Conservation (phyloP, 2,113 vertebrate species). For the Colossoma macropomum region DNA sequence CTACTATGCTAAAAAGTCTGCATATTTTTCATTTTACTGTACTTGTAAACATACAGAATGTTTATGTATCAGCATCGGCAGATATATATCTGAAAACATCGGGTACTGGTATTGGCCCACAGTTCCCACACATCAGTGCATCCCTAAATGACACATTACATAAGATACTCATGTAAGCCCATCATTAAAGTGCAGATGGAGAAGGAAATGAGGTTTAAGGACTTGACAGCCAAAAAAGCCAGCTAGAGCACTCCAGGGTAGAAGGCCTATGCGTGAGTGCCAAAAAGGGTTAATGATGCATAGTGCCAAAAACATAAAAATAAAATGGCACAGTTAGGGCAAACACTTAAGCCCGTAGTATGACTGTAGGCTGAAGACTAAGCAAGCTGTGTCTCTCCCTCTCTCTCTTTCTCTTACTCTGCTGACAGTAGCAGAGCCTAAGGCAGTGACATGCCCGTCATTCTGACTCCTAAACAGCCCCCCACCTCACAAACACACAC, state of each 20-base stretch:
- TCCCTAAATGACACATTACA: neutral
- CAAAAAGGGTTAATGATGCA: constrained; percentile 31
- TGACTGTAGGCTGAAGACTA: constrained; percentile 18
- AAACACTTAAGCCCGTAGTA: constrained; percentile 11
- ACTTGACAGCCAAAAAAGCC: neutral
- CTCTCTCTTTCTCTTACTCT: constrained; percentile 5
- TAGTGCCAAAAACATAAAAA: constrained; percentile 9
- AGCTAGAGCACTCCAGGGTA: neutral
- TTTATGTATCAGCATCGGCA: too few species aligned
- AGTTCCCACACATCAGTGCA: neutral
- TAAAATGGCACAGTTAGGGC: constrained; percentile 8
- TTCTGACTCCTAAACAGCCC: neutral
- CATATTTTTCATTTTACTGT: too few species aligned
- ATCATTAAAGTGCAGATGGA: neutral
- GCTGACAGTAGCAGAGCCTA: constrained; percentile 37
- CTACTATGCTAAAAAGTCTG: too few species aligned
- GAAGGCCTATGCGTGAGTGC: neutral
- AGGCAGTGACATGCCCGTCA: constrained; percentile 10
- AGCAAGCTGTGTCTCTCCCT: constrained; percentile 10
- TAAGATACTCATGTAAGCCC: neutral
- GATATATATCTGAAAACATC: too few species aligned
- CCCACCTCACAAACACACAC: constrained; percentile 29
- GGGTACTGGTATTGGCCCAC: neutral
- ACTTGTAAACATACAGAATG: too few species aligned
- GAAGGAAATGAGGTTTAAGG: neutral